Evolutionary conservation across 2,888 invertebrate species (phyloP).

Genomic region (Drosophila macrospina): DNA sequence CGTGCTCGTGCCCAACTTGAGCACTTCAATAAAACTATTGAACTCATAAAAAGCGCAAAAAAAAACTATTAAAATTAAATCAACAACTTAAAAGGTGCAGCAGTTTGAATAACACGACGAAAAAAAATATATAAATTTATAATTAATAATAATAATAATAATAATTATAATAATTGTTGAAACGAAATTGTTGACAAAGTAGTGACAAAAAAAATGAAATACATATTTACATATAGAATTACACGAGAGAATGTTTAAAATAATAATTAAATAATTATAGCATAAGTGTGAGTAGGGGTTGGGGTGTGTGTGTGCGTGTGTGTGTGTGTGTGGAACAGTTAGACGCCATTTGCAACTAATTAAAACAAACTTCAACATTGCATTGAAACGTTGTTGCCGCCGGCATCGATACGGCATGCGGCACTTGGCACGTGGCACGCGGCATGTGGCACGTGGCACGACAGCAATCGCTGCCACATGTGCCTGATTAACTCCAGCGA

Average conservation of each 20-base stretch:
- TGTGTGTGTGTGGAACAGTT: constrained; percentile 4
- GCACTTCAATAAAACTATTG: constrained; percentile 55
- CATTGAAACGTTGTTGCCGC: constrained; percentile 64
- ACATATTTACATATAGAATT: constrained; percentile 31
- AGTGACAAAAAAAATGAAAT: constrained; percentile 7
- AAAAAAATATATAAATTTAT: constrained; percentile 19
- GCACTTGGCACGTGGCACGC: background rate
- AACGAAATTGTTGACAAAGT: constrained; percentile 24
- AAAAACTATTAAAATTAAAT: constrained; percentile 71
- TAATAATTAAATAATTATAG: constrained; percentile 38
- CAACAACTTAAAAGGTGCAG: constrained; percentile 77
- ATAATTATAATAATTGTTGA: constrained; percentile 24
- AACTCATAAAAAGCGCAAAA: constrained; percentile 33
- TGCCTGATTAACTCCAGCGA: constrained; percentile 39
- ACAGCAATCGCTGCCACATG: constrained; percentile 13
- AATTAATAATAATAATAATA: constrained; percentile 14
- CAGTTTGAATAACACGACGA: constrained; percentile 46
- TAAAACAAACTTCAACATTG: constrained; percentile 57
- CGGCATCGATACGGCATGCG: constrained; percentile 28
- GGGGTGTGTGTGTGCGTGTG: too few species aligned
- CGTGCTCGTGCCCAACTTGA: constrained; percentile 41
- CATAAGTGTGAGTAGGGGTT: constrained; percentile 1
- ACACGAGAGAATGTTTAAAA: constrained; percentile 25
- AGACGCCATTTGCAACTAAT: constrained; percentile 46
- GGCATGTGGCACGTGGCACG: constrained; percentile 11